A percentile compares a stretch with the other conserved stretches of the same genome.
These are phyloP conservation scores for Trissoscelio sp. DNA, from an alignment of 2,888 invertebrate species.

Conservation along the genomic window DNA sequence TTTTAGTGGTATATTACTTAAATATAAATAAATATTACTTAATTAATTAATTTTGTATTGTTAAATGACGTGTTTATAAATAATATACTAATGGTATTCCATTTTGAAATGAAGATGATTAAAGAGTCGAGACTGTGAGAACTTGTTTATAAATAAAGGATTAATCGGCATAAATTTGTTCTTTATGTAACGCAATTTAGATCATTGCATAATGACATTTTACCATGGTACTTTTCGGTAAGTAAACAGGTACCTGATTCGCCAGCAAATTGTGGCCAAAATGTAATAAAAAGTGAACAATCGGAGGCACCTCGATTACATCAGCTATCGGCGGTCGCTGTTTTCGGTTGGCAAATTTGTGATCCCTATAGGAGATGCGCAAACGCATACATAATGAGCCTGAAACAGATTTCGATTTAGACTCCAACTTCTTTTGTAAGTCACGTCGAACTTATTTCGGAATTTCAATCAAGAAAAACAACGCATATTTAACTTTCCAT, in stretches of 20 bases:
- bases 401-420: not conserved
- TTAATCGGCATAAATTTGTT: too few species aligned
- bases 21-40: too few species aligned
- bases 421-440: not conserved
- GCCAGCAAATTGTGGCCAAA: slow-evolving; percentile 16
- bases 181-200: not conserved
- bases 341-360: not conserved
- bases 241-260: slow-evolving; percentile 15
- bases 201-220: slow-evolving; percentile 2
- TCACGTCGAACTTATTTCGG: not conserved
- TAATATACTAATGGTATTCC: too few species aligned
- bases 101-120: too few species aligned
- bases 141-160: too few species aligned
- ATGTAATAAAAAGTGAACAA: not conserved
- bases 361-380: not conserved
- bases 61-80: too few species aligned
- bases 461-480: not conserved
- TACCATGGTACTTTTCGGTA: slow-evolving; percentile 3
- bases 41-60: too few species aligned
- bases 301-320: not conserved
- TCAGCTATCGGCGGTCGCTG: not conserved
- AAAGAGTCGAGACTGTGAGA: too few species aligned
- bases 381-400: slow-evolving; percentile 4
- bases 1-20: too few species aligned
- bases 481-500: not conserved